phyloP scores from a whole-genome alignment of 2,888 invertebrate genomes.

The Lacanobia wlatinum region DNA sequence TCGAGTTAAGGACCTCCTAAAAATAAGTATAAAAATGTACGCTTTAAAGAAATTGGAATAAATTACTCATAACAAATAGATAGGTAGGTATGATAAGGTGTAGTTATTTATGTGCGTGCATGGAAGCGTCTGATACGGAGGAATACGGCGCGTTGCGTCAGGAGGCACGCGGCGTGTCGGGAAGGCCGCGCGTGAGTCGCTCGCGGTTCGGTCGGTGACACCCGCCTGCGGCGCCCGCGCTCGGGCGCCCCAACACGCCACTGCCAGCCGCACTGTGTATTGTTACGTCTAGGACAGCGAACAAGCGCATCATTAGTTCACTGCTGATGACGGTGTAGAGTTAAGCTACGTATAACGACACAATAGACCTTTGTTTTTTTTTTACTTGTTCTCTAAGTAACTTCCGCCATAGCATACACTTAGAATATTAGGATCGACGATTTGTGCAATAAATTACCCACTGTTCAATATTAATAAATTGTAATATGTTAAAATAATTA shows the following conservation, averaged over 20 bases:
- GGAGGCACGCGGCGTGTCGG: slow-evolving; percentile 37
- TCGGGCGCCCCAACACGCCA: too few relatives aligned
- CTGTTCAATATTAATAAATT: slow-evolving; percentile 81
- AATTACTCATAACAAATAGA: slow-evolving; percentile 88
- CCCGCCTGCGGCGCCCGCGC: too few relatives aligned
- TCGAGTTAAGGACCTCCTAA: slow-evolving; percentile 87
- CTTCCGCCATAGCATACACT: slow-evolving; percentile 80
- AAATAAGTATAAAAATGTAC: slow-evolving; percentile 90
- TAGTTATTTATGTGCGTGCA: slow-evolving; percentile 85
- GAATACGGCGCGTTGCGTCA: slow-evolving; percentile 52
- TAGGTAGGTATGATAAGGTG: slow-evolving; percentile 88
- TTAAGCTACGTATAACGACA: slow-evolving; percentile 81
- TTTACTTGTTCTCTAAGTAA: slow-evolving; percentile 75
- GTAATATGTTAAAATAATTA: slow-evolving; percentile 74
- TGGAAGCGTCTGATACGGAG: slow-evolving; percentile 71
- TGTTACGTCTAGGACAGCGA: slow-evolving; percentile 66
- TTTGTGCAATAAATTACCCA: slow-evolving; percentile 88
- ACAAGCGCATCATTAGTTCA: slow-evolving; percentile 79
- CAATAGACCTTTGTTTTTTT: slow-evolving; percentile 77
- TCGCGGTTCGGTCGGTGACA: not conserved
- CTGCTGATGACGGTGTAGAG: slow-evolving; percentile 81
- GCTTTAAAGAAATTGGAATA: slow-evolving; percentile 90
- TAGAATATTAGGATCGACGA: slow-evolving; percentile 82
- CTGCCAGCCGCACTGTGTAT: slow-evolving; percentile 45
- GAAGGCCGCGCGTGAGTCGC: slow-evolving; percentile 8